These are phyloP conservation scores for Tubulanus polymorphus DNA, from an alignment of 2,888 invertebrate genomes.

Conservation along the genomic window DNA sequence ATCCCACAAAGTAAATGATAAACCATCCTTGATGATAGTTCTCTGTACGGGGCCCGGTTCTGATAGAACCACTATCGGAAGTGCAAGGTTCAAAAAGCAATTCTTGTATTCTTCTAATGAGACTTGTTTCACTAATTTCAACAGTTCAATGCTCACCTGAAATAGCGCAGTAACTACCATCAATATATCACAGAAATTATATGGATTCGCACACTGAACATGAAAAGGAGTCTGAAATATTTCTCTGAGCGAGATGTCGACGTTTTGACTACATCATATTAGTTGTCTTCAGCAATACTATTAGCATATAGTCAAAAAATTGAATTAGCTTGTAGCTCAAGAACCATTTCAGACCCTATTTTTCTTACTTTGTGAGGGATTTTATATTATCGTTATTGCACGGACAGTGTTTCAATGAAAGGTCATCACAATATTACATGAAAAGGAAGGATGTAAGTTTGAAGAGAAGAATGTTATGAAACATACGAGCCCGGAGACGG, in stretches of 20 bases:
- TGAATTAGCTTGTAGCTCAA: no score
- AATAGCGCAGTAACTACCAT: slow-evolving; percentile 1
- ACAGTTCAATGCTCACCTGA: slow-evolving; percentile 44
- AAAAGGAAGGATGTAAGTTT: not conserved
- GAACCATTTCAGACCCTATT: no score
- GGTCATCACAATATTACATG: not conserved
- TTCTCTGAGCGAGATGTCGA: no score
- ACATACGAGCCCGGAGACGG: slow-evolving; percentile 53
- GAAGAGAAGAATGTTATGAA: not conserved
- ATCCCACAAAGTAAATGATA: slow-evolving; percentile 51
- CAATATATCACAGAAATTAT: no score
- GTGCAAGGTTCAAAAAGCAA: slow-evolving; percentile 50
- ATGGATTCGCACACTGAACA: no score
- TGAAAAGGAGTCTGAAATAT: no score
- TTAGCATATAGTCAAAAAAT: no score
- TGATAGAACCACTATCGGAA: slow-evolving; percentile 47
- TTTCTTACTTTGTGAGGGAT: no score
- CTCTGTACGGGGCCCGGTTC: slow-evolving; percentile 46
- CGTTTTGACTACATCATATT: no score
- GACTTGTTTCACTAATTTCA: slow-evolving; percentile 39
- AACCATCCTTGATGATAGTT: slow-evolving; percentile 36
- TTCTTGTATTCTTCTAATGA: slow-evolving; percentile 42
- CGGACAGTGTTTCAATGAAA: not conserved
- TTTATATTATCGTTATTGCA: no score
- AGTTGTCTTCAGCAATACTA: no score